Evolutionary conservation across 64 coral and sea anemone species (phyloP).

Genomic region (Exaiptasia diaphana): DNA sequence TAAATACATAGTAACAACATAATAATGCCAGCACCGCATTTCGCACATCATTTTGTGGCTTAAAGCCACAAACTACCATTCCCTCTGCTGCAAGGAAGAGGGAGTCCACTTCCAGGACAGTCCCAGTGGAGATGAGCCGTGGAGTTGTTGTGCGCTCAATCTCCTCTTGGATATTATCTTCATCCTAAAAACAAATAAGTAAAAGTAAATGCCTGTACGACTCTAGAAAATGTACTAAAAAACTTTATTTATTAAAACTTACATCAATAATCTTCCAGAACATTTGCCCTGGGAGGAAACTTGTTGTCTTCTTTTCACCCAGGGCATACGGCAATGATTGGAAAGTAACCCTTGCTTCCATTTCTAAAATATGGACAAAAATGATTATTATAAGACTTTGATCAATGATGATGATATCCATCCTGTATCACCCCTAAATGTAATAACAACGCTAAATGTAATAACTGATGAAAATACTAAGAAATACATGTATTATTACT

Average conservation of each 20-base stretch:
- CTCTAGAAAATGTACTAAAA: not conserved
- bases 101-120: not conserved
- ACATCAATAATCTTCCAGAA: not conserved
- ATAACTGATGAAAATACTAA: too few relatives aligned
- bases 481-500: too few relatives aligned
- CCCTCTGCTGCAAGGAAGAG: not conserved
- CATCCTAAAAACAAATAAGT: not conserved
- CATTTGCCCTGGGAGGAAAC: not conserved
- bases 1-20: not conserved
- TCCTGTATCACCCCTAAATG: too few relatives aligned
- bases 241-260: not conserved
- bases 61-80: not conserved
- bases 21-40: not conserved
- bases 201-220: not conserved
- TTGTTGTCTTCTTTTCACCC: not conserved
- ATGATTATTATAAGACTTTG: too few relatives aligned
- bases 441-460: too few relatives aligned
- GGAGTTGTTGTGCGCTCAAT: not conserved
- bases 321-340: not conserved
- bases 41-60: not conserved
- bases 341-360: not conserved
- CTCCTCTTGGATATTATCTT: not conserved
- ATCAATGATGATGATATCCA: too few relatives aligned
- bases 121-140: not conserved
- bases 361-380: not conserved